Evolutionary conservation across 2,113 vertebrate species (phyloP).

Genomic region (Istiophorus platypterus): DNA sequence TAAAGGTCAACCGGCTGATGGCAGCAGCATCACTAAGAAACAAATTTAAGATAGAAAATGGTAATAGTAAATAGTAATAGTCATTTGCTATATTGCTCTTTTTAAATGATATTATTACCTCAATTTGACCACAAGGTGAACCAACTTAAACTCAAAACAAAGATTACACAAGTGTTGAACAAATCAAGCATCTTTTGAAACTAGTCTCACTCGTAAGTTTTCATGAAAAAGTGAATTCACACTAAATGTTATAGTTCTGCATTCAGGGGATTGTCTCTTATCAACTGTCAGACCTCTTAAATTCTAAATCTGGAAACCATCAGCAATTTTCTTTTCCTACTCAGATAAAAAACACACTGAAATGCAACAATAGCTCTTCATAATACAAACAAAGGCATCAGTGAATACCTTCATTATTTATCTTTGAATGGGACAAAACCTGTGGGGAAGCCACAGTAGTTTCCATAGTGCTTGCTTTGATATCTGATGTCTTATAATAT

Average conservation of each 20-base stretch:
- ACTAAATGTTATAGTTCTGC: background rate
- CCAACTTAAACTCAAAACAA: no score
- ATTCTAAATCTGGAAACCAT: slow-evolving; percentile 12
- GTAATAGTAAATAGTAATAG: no score
- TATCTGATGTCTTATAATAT: background rate
- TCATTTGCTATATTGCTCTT: no score
- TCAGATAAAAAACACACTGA: background rate
- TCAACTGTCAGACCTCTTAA: background rate
- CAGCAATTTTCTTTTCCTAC: slow-evolving; percentile 1
- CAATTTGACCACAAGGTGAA: no score
- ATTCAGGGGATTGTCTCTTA: background rate
- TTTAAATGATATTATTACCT: no score
- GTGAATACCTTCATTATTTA: slow-evolving; percentile 16
- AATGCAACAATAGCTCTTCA: slow-evolving; percentile 13
- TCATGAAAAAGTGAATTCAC: background rate
- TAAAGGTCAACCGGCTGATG: background rate
- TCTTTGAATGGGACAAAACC: slow-evolving; percentile 35
- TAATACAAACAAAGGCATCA: slow-evolving; percentile 19
- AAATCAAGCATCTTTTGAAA: background rate
- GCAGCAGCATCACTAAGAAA: no score
- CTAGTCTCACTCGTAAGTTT: background rate
- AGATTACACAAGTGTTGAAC: background rate
- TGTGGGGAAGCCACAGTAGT: background rate
- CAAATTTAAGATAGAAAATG: no score
- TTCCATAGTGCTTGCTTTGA: slow-evolving; percentile 5